Base-by-base conservation (phyloP, 2,797 vertebrate species). In the Lemur catta region DNA sequence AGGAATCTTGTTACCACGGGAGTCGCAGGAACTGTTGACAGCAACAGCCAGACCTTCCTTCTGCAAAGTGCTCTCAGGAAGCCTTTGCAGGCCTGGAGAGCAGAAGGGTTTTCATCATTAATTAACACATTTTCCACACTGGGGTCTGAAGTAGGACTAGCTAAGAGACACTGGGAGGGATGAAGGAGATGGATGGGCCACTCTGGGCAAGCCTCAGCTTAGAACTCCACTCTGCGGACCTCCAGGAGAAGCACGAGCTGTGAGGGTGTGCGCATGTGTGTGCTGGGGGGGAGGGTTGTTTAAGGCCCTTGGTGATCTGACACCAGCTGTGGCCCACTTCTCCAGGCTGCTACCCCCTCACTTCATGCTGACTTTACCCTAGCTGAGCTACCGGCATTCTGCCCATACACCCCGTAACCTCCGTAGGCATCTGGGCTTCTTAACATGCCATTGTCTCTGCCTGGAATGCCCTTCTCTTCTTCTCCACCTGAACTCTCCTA, bases 101-200 rank as follows among this genome's bases (percentile, higher is more conserved):
- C 33, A 65, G 18, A 86, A 67, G 71, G 57, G 81, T 79, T 97
- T 95, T 89, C 96, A 95, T 86, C 79, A 46, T 57, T 91, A 95
- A 93, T 84, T 89, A 95, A 78, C 96, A 95, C 4, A 14, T 89
- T 93, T 81, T 89, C 65, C 63, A 78, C 41, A 22, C 50, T 85
- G 50, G 63, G 57, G 46, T 76, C 48, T 22, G 63, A 81, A 69
- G 67, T 6, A 46, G 57, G 17, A 74, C 55, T 20, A 69, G 61
- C 61, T 81, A 33, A 91, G 65, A 63, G 76, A 74, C 20, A 1
- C 41, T 63, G 33, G 67, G 41, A 92, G 67, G 28, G 48, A 33
- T 24, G 43, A 43, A 74, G 28, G 69, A 80, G 41, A 82, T 0
- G 4, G 24, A 38, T n/a, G 10, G 28, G 72, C 41, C 48, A 35